Percentiles rank a stretch among this genome's conserved stretches.
These are phyloP conservation scores for Mimumesa dahlbomi DNA, from an alignment of 2,888 invertebrate genomes.

Conservation along the genomic window DNA sequence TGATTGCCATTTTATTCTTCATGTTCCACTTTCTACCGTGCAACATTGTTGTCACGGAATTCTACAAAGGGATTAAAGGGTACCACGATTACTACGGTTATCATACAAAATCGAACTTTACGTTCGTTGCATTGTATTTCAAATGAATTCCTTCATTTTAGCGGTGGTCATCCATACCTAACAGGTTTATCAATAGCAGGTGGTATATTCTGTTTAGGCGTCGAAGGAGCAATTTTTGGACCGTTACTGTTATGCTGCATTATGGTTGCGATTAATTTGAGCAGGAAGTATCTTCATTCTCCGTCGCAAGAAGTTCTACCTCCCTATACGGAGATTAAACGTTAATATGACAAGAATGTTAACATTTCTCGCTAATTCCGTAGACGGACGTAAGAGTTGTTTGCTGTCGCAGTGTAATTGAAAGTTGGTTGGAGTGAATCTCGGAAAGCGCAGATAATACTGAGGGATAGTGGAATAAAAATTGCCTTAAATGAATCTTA, in stretches of 20 bases:
- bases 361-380: constrained; percentile 1
- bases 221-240: constrained; percentile 98
- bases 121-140: too few species aligned
- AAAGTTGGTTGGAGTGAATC: background rate
- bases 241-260: constrained; percentile 96
- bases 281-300: constrained; percentile 78
- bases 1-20: constrained; percentile 90
- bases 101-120: background rate
- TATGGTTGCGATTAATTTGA: constrained; percentile 93
- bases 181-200: constrained; percentile 98
- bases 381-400: constrained; percentile 2
- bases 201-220: constrained; percentile 97
- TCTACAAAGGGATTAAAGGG: constrained; percentile 99
- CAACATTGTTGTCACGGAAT: constrained; percentile 95
- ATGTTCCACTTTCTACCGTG: constrained; percentile 94
- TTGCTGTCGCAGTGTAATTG: background rate
- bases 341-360: constrained; percentile 47
- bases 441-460: background rate
- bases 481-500: constrained; percentile 14
- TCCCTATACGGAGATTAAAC: constrained; percentile 65
- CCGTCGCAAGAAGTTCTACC: constrained; percentile 83
- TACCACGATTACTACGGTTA: constrained; percentile 74
- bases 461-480: constrained; percentile 3
- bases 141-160: constrained; percentile 75
- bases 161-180: constrained; percentile 97